Evolutionary conservation across 2,797 vertebrate genomes (phyloP).

Genomic region (Geotrypetes seraphini): DNA sequence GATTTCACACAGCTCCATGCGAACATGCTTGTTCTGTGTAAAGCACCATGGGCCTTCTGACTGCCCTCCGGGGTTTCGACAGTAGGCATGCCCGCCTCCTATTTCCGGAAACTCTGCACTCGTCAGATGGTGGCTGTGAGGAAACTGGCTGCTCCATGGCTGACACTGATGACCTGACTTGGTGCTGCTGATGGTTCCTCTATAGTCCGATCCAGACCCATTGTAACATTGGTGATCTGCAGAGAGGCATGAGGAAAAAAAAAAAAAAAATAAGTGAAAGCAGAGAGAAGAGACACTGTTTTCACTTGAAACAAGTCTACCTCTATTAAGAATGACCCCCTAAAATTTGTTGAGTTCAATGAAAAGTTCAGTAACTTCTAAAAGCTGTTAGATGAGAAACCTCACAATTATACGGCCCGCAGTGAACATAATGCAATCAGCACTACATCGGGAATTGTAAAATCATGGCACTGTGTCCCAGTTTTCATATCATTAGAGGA

Average conservation of each 20-base stretch:
- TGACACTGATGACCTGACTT: conserved; percentile 84
- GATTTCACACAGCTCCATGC: conserved; percentile 86
- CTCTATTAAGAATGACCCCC: too few species aligned
- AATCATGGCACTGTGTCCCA: too few species aligned
- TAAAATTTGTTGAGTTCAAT: too few species aligned
- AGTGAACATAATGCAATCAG: too few species aligned
- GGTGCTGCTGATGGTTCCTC: conserved; percentile 72
- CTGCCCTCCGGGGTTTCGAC: conserved; percentile 86
- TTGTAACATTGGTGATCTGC: conserved; percentile 88
- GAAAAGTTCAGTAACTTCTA: too few species aligned
- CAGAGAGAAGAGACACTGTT: not conserved
- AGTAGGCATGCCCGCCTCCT: conserved; percentile 82
- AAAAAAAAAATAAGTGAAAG: not conserved
- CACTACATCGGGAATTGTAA: too few species aligned
- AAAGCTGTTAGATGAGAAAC: too few species aligned
- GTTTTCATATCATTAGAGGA: too few species aligned
- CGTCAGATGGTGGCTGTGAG: conserved; percentile 75
- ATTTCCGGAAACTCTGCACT: conserved; percentile 75
- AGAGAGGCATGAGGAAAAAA: conserved; percentile 36
- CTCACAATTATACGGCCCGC: too few species aligned
- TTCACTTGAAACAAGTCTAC: not conserved
- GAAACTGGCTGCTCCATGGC: conserved; percentile 76
- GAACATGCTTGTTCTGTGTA: conserved; percentile 81
- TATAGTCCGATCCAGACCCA: conserved; percentile 80
- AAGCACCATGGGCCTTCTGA: conserved; percentile 96